Evolutionary conservation across 2,113 vertebrate species (phyloP).

Genomic region (Salvator merianae): DNA sequence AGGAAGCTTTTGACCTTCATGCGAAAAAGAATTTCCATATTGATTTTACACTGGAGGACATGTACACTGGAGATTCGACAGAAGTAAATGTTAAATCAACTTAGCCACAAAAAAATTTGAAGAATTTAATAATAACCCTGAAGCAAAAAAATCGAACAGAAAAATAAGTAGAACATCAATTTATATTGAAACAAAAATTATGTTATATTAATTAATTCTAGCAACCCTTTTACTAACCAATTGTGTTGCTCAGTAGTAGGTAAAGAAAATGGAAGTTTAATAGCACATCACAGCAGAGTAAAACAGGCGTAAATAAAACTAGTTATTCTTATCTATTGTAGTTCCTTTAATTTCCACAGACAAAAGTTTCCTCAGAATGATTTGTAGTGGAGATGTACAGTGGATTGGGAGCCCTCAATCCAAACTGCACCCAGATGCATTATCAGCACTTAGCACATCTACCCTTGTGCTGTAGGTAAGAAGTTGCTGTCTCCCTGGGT

Average conservation of each 20-base stretch:
- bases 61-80: neutral
- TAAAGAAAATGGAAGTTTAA: neutral
- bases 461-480: no score
- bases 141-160: fast-evolving
- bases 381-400: neutral
- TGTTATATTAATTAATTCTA: fast-evolving
- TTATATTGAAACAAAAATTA: fast-evolving
- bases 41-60: neutral
- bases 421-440: no score
- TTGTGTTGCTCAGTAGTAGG: neutral
- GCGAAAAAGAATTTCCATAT: slow-evolving; percentile 15
- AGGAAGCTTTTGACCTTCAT: slow-evolving; percentile 21
- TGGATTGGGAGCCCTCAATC: no score
- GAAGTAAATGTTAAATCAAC: neutral
- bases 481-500: no score
- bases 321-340: neutral
- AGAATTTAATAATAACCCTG: neutral
- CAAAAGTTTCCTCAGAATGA: neutral
- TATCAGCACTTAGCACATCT: no score
- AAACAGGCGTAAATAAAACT: neutral
- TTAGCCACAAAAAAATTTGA: fast-evolving
- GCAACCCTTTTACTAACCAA: fast-evolving
- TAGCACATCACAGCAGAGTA: neutral
- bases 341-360: neutral
- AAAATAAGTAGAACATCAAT: neutral